Percentiles rank a stretch among this genome's conserved stretches.
Conservation (phyloP, 1,140 invertebrate species). For the Meloidogyne hapla region DNA sequence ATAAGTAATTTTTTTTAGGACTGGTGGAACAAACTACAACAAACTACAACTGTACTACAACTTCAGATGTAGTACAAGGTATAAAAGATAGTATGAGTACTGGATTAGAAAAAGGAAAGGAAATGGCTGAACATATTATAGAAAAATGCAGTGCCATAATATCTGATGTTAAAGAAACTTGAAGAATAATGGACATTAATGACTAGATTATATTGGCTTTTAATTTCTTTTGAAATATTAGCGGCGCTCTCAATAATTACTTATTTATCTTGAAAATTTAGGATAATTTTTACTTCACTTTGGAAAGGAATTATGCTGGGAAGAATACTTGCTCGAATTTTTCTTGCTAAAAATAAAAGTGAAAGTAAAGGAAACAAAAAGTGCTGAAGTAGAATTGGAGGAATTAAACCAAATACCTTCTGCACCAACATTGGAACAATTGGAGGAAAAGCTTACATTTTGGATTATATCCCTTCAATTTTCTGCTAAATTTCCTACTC, state of each 20-base stretch:
- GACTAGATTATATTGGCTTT: not conserved
- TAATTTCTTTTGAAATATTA: too few relatives aligned
- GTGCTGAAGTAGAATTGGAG: not conserved
- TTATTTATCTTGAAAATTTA: too few relatives aligned
- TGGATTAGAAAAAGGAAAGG: not conserved
- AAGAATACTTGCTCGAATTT: not conserved
- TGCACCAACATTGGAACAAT: not conserved
- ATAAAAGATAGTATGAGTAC: not conserved
- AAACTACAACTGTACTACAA: too few relatives aligned
- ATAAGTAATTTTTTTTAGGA: too few relatives aligned
- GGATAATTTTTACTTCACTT: too few relatives aligned
- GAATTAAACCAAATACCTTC: not conserved
- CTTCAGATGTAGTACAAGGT: too few relatives aligned
- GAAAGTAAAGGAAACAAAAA: not conserved
- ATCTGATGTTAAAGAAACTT: not conserved
- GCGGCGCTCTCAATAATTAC: too few relatives aligned
- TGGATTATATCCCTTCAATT: slow-evolving; percentile 1
- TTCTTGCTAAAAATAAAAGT: not conserved
- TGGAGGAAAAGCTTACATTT: not conserved
- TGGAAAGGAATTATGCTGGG: not conserved
- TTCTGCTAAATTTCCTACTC: too few relatives aligned
- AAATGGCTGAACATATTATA: not conserved
- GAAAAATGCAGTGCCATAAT: slow-evolving; percentile 7
- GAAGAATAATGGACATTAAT: slow-evolving; percentile 6
- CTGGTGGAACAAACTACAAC: too few relatives aligned